A percentile compares a stretch with the other conserved stretches of the same genome.
phyloP scores from a whole-genome alignment of 2,797 vertebrate genomes.

The Etheostoma perlongum region DNA sequence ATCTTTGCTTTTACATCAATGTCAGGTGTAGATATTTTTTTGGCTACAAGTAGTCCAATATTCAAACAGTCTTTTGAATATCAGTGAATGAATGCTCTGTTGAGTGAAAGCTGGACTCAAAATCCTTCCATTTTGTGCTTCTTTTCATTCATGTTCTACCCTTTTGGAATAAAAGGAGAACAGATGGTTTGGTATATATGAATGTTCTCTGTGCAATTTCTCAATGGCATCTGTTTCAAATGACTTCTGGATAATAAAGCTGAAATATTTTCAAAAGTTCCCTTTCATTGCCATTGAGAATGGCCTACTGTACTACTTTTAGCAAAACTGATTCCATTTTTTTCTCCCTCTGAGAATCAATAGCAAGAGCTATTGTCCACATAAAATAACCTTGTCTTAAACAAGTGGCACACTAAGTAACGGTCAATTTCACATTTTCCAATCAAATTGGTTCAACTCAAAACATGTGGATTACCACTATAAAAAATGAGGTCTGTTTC shows the following conservation, averaged over 20 bases:
- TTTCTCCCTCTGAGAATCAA: slow-evolving; percentile 25
- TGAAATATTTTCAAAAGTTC: not conserved
- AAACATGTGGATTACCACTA: not conserved
- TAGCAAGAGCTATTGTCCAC: slow-evolving; percentile 16
- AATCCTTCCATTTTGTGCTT: slow-evolving; percentile 12
- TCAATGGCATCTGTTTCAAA: slow-evolving; percentile 3
- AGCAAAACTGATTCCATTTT: slow-evolving; percentile 20
- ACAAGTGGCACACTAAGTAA: not conserved
- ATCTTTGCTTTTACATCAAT: not conserved
- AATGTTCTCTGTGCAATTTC: slow-evolving; percentile 8
- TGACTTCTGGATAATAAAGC: slow-evolving; percentile 17
- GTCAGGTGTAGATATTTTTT: slow-evolving; percentile 11
- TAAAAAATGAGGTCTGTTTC: slow-evolving; percentile 1
- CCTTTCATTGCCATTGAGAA: not conserved
- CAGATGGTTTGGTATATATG: slow-evolving; percentile 11
- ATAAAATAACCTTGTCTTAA: slow-evolving; percentile 33
- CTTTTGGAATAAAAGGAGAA: slow-evolving; percentile 13
- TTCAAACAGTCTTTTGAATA: slow-evolving; percentile 15
- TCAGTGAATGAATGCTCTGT: not conserved
- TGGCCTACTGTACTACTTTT: not conserved
- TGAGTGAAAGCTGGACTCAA: slow-evolving; percentile 9
- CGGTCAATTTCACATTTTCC: slow-evolving; percentile 13
- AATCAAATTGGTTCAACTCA: slow-evolving; percentile 14
- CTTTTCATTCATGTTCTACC: slow-evolving; percentile 13
- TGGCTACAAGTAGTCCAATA: not conserved